Base-by-base conservation (phyloP, 2,888 invertebrate species). In the Fabriciana adippe region DNA sequence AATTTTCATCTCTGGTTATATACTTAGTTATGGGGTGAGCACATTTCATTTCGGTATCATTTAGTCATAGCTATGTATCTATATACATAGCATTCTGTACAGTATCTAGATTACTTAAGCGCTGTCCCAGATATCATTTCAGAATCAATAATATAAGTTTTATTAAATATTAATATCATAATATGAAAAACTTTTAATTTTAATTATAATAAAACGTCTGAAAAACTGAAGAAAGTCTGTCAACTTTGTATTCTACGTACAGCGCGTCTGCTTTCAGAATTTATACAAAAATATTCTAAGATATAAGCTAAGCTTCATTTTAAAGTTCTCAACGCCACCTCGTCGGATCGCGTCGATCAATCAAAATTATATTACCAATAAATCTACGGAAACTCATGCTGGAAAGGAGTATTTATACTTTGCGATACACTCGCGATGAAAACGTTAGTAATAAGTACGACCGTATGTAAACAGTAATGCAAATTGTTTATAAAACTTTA, bases 331-430 rank as follows among this genome's bases (percentile, higher is more conserved):
- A 77, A 79, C 78, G 73, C 67, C 78, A 76, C 77, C 75, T 81
- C 79, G 79, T 78, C 76, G 78, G 80, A 81, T 85, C 82, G 80
- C 81, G 80, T 79, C 90, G 84, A 91, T 91, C 90, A 90, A 91
- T 91, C 91, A 90, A 90, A 90, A 91, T 90, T 90, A 90, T 91
- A 90, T 88, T 89, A 89, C 85, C 90, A 89, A 90, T 91, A 90
- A 91, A 91, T 90, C 89, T 88, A 82, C 83, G 81, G 79, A 73
- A 79, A 81, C 85, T 84, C 86, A 82, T 81, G 82, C 81, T 81
- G 77, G 74, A 76, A 47, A 51, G 41, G 13, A 62, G 51, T n/a
- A 26, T 62, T 47, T 66, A 60, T 35, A 66, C 35, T 48, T 35
- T 48, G 3, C 60, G 55, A 63, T 54, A 26, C 45, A 6, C 2